Conservation (phyloP, 2,888 invertebrate genomes). For the Thalpophila matura region DNA sequence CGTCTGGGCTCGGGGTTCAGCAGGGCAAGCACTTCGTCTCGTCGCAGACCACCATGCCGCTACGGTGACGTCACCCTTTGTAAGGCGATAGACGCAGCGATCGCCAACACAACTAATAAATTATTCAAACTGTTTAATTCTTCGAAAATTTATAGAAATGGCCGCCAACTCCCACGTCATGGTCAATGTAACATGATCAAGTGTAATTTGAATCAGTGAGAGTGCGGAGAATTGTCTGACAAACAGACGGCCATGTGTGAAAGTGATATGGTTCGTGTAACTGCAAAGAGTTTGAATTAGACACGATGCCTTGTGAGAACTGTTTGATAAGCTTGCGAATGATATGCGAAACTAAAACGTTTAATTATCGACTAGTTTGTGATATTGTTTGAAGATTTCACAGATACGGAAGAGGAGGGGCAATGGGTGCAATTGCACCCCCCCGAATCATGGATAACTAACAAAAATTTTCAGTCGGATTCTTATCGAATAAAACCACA, state of each 20-base stretch:
- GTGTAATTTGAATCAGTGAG: constrained; percentile 66
- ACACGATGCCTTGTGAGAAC: constrained; percentile 31
- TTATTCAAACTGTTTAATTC: constrained; percentile 23
- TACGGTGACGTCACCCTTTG: too few relatives aligned
- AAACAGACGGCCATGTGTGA: constrained; percentile 65
- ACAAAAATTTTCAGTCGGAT: too few relatives aligned
- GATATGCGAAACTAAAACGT: constrained; percentile 16
- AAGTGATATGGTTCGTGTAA: constrained; percentile 68
- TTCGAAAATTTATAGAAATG: constrained; percentile 32
- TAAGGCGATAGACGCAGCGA: too few relatives aligned
- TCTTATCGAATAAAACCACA: too few relatives aligned
- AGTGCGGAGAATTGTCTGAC: constrained; percentile 60
- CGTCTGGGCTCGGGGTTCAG: too few relatives aligned
- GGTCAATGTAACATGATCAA: constrained; percentile 57
- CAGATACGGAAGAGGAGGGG: too few relatives aligned
- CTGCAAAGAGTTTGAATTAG: constrained; percentile 50
- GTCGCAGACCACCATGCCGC: too few relatives aligned
- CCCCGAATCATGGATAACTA: too few relatives aligned
- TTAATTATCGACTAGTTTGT: constrained; percentile 5
- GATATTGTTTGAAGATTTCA: constrained; percentile 10
- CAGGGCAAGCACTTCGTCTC: too few relatives aligned
- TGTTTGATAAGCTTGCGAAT: constrained; percentile 21
- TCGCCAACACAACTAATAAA: constrained; percentile 26
- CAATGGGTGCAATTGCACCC: too few relatives aligned
- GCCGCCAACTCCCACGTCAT: constrained; percentile 31